These are phyloP conservation scores for Ictalurus punctatus DNA, from an alignment of 2,113 vertebrate genomes.

Conservation along the genomic window DNA sequence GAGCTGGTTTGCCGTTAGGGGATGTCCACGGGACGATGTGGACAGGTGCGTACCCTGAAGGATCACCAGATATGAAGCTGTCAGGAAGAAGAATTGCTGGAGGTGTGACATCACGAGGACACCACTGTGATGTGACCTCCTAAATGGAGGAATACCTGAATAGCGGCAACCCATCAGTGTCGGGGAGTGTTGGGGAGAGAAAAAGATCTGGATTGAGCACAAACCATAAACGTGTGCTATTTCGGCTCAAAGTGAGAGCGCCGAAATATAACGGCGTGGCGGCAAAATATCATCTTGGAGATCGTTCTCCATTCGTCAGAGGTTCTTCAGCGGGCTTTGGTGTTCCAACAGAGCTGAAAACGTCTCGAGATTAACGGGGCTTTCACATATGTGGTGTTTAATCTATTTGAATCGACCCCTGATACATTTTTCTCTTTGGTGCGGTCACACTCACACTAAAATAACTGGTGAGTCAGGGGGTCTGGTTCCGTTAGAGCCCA, in stretches of 20 bases:
- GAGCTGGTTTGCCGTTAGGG: background rate
- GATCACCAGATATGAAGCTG: constrained; percentile 8
- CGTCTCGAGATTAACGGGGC: background rate
- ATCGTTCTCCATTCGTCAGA: background rate
- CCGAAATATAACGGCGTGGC: background rate
- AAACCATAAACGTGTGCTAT: background rate
- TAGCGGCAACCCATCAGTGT: constrained; percentile 27
- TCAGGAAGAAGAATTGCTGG: constrained; percentile 1
- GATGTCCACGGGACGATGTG: background rate
- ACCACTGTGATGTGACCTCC: background rate
- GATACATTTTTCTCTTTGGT: background rate
- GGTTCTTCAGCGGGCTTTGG: background rate
- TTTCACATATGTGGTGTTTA: background rate
- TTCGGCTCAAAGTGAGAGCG: background rate
- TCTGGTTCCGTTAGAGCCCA: background rate
- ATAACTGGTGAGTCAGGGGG: background rate
- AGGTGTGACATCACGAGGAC: constrained; percentile 21
- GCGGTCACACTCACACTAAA: background rate
- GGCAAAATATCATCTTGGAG: background rate
- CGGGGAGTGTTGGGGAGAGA: background rate
- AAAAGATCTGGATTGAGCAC: background rate
- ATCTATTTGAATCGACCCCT: background rate
- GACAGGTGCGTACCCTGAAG: background rate
- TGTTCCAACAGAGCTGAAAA: background rate
- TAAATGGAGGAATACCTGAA: background rate